Evolutionary conservation across 2,797 vertebrate genomes (phyloP).

Genomic region (Myripristis murdjan): DNA sequence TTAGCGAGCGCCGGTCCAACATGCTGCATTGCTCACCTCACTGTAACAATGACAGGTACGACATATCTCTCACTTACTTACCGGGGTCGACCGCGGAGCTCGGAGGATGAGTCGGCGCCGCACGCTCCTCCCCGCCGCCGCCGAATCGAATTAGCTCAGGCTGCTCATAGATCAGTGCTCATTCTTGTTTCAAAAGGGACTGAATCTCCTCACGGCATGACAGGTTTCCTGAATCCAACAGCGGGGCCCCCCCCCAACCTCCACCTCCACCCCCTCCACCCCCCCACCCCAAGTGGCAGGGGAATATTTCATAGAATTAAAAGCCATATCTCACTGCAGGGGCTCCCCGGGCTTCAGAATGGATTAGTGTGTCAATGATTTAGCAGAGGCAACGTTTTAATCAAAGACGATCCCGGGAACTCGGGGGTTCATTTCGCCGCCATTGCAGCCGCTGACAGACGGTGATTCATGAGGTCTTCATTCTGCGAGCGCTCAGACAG

Average conservation of each 20-base stretch:
- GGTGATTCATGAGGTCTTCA: constrained; percentile 61
- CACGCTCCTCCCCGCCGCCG: constrained; percentile 1
- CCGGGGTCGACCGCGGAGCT: not conserved
- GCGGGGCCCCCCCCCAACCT: too few relatives aligned
- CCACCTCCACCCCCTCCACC: too few relatives aligned
- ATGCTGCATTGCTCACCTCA: constrained; percentile 51
- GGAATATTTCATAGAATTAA: constrained; percentile 32
- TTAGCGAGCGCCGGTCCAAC: constrained; percentile 61
- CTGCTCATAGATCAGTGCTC: not conserved
- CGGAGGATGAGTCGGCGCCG: not conserved
- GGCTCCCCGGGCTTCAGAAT: constrained; percentile 34
- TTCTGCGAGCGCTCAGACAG: constrained; percentile 32
- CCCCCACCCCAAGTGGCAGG: not conserved
- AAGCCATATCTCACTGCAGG: not conserved
- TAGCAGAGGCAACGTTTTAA: constrained; percentile 57
- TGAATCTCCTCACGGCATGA: not conserved
- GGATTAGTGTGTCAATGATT: constrained; percentile 55
- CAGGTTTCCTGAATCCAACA: not conserved
- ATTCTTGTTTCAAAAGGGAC: not conserved
- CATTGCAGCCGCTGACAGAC: constrained; percentile 52
- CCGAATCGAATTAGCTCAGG: constrained; percentile 13
- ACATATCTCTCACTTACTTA: constrained; percentile 26
- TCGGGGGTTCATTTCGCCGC: constrained; percentile 40
- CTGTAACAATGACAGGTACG: constrained; percentile 31
- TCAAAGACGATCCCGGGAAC: constrained; percentile 51